Percentiles rank a stretch among this genome's conserved stretches.
phyloP scores from a whole-genome alignment of 2,888 invertebrate genomes.

The Tromatobia lineatoria region DNA sequence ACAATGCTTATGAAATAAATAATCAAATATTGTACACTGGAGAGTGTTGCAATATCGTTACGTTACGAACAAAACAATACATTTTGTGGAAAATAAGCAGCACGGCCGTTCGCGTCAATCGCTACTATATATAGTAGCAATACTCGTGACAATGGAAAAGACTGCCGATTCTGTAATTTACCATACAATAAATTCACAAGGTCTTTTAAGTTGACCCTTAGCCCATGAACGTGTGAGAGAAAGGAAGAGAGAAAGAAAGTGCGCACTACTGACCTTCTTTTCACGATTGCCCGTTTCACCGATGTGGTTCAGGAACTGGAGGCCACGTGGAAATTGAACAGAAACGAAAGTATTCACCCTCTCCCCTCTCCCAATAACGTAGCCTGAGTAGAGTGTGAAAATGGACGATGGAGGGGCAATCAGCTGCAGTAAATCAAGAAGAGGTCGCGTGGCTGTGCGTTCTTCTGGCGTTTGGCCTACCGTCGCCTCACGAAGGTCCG shows the following conservation, averaged over 20 bases:
- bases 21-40: too few relatives aligned
- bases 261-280: slow-evolving; percentile 77
- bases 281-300: slow-evolving; percentile 51
- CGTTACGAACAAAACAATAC: neutral
- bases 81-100: neutral
- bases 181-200: slow-evolving; percentile 15
- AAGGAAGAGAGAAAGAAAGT: slow-evolving; percentile 4
- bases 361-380: neutral
- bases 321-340: slow-evolving; percentile 16
- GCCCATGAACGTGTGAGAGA: neutral
- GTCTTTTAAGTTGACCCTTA: neutral
- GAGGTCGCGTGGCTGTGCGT: slow-evolving; percentile 60
- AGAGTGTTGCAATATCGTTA: too few relatives aligned
- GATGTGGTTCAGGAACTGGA: slow-evolving; percentile 54
- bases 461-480: slow-evolving; percentile 34
- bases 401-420: slow-evolving; percentile 43
- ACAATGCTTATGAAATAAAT: too few relatives aligned
- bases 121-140: slow-evolving; percentile 6
- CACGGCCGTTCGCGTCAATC: neutral
- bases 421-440: slow-evolving; percentile 60
- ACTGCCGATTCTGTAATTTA: neutral
- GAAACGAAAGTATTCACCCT: neutral
- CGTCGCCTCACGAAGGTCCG: slow-evolving; percentile 56
- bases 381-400: slow-evolving; percentile 44
- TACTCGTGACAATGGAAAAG: slow-evolving; percentile 3